Percentiles rank a stretch among this genome's conserved stretches.
These are phyloP conservation scores for Ammodytes marinus DNA, from an alignment of 2,113 vertebrate species.

Conservation along the genomic window DNA sequence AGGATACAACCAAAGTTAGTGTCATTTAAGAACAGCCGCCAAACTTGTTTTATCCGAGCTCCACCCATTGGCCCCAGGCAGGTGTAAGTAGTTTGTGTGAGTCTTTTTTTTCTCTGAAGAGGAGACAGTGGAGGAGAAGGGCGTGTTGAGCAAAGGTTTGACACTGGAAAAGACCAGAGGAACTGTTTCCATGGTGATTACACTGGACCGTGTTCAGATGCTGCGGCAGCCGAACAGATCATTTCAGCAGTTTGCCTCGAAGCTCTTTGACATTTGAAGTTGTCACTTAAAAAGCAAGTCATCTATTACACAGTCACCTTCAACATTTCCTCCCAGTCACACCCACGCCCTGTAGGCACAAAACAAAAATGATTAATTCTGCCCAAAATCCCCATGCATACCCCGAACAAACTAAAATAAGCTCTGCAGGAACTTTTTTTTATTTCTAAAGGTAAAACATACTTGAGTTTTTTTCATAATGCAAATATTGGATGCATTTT, in stretches of 20 bases:
- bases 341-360: no score
- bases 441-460: neutral
- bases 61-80: conserved; percentile 55
- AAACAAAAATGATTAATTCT: no score
- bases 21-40: conserved; percentile 10
- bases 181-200: no score
- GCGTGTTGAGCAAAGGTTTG: neutral
- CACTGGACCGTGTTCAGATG: no score
- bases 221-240: no score
- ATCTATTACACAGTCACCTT: neutral
- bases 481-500: neutral
- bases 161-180: neutral
- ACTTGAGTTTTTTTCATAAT: neutral
- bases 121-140: neutral
- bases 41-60: conserved; percentile 68
- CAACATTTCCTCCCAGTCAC: no score
- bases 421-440: no score
- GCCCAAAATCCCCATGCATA: no score
- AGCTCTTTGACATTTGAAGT: neutral
- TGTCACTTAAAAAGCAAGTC: neutral
- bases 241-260: conserved; percentile 18
- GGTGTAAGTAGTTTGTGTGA: conserved; percentile 1
- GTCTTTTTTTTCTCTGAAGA: neutral
- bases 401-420: no score
- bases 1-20: neutral